These are phyloP conservation scores for Halcyon badia DNA, from an alignment of 2,797 vertebrate genomes.

Conservation along the genomic window DNA sequence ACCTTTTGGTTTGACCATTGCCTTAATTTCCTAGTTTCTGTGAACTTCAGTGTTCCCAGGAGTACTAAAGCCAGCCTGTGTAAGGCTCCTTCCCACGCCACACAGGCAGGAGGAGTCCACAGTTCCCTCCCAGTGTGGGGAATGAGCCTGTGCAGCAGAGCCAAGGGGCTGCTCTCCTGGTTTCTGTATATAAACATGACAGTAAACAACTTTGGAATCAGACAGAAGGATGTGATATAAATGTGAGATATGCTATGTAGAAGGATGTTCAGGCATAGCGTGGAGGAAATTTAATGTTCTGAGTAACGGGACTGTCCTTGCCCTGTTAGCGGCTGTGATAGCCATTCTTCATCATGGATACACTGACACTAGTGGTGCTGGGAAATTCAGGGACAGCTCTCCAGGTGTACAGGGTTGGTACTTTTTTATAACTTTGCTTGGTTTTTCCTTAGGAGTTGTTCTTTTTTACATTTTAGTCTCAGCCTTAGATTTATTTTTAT, in stretches of 20 bases:
- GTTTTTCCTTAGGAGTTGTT: background rate
- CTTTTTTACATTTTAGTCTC: background rate
- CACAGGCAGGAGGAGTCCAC: background rate
- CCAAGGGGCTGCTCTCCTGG: background rate
- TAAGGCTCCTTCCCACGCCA: background rate
- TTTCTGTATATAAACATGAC: background rate
- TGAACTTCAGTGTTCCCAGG: background rate
- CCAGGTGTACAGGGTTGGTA: fast-evolving
- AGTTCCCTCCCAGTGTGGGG: background rate
- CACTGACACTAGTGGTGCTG: background rate
- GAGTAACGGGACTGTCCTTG: background rate
- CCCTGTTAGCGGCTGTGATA: background rate
- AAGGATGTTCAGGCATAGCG: background rate
- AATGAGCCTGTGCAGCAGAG: background rate
- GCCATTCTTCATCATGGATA: background rate
- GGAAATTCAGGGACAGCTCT: background rate
- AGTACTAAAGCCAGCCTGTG: background rate
- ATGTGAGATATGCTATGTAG: background rate
- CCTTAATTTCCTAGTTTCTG: background rate
- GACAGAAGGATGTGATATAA: background rate
- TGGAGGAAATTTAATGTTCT: background rate
- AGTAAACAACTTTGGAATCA: background rate
- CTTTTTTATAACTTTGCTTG: background rate
- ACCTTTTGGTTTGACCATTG: background rate
- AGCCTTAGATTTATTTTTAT: background rate